A percentile compares a stretch with the other conserved stretches of the same genome.
phyloP scores from a whole-genome alignment of 2,113 vertebrate genomes.

The Apistogramma diplotaenia region DNA sequence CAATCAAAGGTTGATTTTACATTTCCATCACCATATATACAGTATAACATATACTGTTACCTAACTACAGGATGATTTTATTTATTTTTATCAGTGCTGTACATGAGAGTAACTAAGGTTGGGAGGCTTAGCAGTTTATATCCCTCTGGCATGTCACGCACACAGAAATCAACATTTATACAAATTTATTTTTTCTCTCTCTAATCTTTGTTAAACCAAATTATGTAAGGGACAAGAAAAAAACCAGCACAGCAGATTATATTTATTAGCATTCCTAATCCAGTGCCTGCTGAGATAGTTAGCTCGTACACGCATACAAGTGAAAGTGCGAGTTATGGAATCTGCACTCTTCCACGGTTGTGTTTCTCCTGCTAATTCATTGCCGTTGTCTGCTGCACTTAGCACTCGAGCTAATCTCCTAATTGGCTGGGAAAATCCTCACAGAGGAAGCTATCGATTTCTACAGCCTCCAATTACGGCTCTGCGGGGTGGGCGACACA shows the following conservation, averaged over 20 bases:
- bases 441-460: slow-evolving; percentile 72
- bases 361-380: slow-evolving; percentile 59
- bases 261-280: slow-evolving; percentile 7
- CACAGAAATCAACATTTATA: not conserved
- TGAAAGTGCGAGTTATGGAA: slow-evolving; percentile 8
- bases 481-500: not conserved
- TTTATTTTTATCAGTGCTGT: not conserved
- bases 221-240: not conserved
- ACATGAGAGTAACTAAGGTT: not conserved
- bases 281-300: not conserved
- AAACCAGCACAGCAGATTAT: not conserved
- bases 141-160: not conserved
- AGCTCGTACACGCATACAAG: not conserved
- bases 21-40: not conserved
- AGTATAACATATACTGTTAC: not conserved
- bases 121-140: not conserved
- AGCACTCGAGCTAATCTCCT: slow-evolving; percentile 69
- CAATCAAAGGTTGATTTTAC: not conserved
- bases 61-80: not conserved
- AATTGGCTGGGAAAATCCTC: slow-evolving; percentile 77
- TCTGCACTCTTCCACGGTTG: not conserved
- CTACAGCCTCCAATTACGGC: slow-evolving; percentile 61
- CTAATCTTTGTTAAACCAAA: not conserved
- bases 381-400: slow-evolving; percentile 61
- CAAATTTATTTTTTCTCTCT: not conserved